Conservation (phyloP, 1,140 invertebrate genomes). For the Dolichoris vasculosae region DNA sequence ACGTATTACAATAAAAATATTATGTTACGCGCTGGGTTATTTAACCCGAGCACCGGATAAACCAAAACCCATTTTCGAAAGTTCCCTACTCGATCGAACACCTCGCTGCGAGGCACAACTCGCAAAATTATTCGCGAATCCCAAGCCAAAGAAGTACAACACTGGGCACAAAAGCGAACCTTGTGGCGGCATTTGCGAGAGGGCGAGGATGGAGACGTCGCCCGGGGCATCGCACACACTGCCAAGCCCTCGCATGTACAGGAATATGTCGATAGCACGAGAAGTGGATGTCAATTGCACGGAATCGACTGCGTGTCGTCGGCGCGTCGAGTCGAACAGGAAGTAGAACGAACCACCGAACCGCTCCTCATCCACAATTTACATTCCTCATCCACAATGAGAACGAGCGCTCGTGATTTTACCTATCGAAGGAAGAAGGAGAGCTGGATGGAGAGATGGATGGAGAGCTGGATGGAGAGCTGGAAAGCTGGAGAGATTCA, state of each 20-base stretch:
- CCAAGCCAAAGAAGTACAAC: too few relatives aligned
- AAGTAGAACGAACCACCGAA: constrained; percentile 43
- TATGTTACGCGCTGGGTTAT: too few relatives aligned
- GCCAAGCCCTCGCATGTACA: background rate
- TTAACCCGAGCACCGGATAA: too few relatives aligned
- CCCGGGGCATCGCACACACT: background rate
- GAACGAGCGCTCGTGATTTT: constrained; percentile 48
- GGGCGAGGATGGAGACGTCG: background rate
- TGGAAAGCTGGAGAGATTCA: too few relatives aligned
- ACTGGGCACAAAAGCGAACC: background rate
- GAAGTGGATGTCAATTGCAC: constrained; percentile 72
- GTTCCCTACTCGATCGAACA: too few relatives aligned
- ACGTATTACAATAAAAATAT: too few relatives aligned
- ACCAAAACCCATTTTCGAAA: too few relatives aligned
- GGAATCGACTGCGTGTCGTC: constrained; percentile 58
- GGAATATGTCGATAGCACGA: constrained; percentile 69
- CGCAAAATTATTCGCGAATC: too few relatives aligned
- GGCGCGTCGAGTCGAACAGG: constrained; percentile 29
- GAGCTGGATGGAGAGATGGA: background rate
- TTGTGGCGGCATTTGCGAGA: background rate
- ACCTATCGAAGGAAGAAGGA: background rate
- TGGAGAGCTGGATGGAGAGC: too few relatives aligned
- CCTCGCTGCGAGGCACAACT: too few relatives aligned
- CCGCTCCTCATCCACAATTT: constrained; percentile 34
- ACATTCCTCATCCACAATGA: too few relatives aligned